Evolutionary conservation across 1,140 invertebrate genomes (phyloP).

Genomic region (Drosophila setifemur): DNA sequence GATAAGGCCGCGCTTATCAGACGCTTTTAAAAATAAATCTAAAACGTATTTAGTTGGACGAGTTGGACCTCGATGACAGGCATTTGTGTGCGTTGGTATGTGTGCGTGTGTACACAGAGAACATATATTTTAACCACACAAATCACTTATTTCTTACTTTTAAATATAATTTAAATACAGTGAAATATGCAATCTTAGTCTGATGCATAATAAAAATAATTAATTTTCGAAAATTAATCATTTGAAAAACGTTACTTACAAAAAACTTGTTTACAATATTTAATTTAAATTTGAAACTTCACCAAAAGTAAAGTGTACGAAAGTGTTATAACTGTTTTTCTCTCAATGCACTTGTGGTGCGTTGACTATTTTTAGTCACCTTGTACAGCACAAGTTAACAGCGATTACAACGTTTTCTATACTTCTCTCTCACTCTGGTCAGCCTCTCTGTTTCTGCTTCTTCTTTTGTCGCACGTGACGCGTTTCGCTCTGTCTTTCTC

Average conservation of each 20-base stretch:
- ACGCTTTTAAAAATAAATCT: conserved; percentile 74
- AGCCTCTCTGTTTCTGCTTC: conserved; percentile 6
- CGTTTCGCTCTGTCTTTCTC: conserved; percentile 25
- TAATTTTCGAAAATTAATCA: too few relatives aligned
- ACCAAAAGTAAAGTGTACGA: too few relatives aligned
- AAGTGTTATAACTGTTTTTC: too few relatives aligned
- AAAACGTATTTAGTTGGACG: conserved; percentile 67
- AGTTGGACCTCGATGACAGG: conserved; percentile 19
- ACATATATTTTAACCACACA: not conserved
- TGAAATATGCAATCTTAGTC: too few relatives aligned
- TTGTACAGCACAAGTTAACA: conserved; percentile 48
- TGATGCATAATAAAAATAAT: too few relatives aligned
- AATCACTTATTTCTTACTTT: conserved; percentile 30
- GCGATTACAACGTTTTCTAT: conserved; percentile 37
- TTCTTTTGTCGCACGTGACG: conserved; percentile 36
- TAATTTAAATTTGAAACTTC: too few relatives aligned
- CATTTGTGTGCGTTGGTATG: not conserved
- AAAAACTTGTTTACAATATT: too few relatives aligned
- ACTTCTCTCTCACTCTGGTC: not conserved
- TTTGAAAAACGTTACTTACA: too few relatives aligned
- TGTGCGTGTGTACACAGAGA: not conserved
- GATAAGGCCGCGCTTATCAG: conserved; percentile 70
- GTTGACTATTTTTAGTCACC: conserved; percentile 52
- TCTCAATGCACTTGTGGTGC: conserved; percentile 4
- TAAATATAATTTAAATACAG: not conserved